Base-by-base conservation (phyloP, 2,113 vertebrate species). In the Pangasianodon hypophthalmus region DNA sequence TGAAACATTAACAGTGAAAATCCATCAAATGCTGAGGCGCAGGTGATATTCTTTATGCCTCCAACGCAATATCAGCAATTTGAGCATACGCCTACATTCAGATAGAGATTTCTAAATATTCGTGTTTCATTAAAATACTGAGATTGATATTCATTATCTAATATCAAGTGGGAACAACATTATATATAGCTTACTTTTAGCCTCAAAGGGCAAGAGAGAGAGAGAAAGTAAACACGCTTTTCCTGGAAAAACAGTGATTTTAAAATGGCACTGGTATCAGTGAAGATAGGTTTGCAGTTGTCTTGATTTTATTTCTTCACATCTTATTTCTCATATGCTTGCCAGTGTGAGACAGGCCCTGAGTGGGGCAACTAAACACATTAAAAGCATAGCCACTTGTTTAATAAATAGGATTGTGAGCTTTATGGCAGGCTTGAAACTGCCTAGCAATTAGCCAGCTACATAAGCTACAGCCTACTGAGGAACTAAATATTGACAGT, bases 1-100 rank as follows among this genome's bases (percentile, higher is more conserved):
- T 85, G 88, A 89, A 84, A 77, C 54, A 50, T 89, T 77, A 85
- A 62, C 41, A 46, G 81, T 75, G 41, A 85, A 77, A 90, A 86
- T 86, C 73, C n/a, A 54, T 86, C 84, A 69, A 54, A 50, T 56
- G n/a, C 32, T 71, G 21, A n/a, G 41, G 64, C 11, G 24, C 84
- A 86, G 75, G 75, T 71, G 54, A 77, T 79, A 41, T 62, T 67
- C 58, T 69, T 88, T 54, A 69, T 64, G 44, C 58, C 48, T 54
- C 32, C 50, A 11, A 41, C 18, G 48, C 37, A 81, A 46, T 89
- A 80, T 48, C 18, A 32, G 64, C 62, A 69, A 69, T 84, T 58
- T 84, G 46, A 44, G 64, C 89, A 9, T 8, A 48, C 41, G 62
- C 88, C 88, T 80, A 86, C 84, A 9, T 52, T 85, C 88, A 54